Conservation (phyloP, 2,888 invertebrate species). For the Conomelus anceps region DNA sequence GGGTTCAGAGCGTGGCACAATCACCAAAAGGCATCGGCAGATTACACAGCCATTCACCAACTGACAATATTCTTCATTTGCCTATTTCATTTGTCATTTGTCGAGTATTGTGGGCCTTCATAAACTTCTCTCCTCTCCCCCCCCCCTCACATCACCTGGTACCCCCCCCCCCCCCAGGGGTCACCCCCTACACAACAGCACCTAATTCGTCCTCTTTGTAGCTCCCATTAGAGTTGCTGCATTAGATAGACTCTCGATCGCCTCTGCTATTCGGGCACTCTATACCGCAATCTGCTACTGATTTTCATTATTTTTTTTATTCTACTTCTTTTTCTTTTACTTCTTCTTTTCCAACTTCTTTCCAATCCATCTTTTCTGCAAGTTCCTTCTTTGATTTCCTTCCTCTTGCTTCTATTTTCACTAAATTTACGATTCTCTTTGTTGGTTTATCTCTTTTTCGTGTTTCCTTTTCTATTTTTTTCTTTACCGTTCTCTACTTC, state of each 20-base stretch:
- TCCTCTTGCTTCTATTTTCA: too few species aligned
- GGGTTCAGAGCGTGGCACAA: slow-evolving; percentile 16
- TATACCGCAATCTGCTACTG: too few species aligned
- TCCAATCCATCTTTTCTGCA: too few species aligned
- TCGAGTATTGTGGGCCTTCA: slow-evolving; percentile 42
- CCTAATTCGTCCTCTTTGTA: slow-evolving; percentile 10
- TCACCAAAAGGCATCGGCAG: slow-evolving; percentile 15
- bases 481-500: too few species aligned
- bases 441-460: too few species aligned
- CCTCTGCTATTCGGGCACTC: not conserved
- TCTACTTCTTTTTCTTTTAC: not conserved
- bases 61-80: slow-evolving; percentile 50
- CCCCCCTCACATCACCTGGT: not conserved
- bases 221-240: not conserved
- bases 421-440: too few species aligned
- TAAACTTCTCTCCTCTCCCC: not conserved
- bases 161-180: not conserved
- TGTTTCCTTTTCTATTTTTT: too few species aligned
- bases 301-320: too few species aligned
- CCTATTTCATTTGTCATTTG: slow-evolving; percentile 51
- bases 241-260: not conserved
- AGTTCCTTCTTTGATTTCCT: too few species aligned
- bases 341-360: not conserved
- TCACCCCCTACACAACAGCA: not conserved
- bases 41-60: slow-evolving; percentile 43